Evolutionary conservation across 2,797 vertebrate genomes (phyloP).

Genomic region (Sardinella longiceps): DNA sequence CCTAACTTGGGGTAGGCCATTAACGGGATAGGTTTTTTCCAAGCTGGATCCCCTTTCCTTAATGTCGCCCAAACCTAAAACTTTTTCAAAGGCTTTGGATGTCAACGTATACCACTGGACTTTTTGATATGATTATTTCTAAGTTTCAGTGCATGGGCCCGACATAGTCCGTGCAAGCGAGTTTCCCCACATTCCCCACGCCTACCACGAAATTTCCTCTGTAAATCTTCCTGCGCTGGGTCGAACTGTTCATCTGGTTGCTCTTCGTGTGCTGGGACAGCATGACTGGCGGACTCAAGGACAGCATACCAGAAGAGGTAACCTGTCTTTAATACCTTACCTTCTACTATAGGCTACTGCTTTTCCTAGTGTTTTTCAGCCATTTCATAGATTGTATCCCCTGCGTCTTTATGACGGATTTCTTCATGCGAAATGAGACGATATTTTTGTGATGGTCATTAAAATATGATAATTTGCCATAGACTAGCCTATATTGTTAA

Average conservation of each 20-base stretch:
- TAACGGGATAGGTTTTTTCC: no score
- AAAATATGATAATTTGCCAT: not conserved
- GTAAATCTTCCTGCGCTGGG: not conserved
- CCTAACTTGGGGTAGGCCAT: no score
- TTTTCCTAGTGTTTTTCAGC: no score
- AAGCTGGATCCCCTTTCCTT: no score
- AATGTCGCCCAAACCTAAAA: no score
- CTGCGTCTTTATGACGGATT: not conserved
- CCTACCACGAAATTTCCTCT: conserved; percentile 1
- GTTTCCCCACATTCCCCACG: not conserved
- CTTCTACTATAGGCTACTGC: not conserved
- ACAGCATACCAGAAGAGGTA: conserved; percentile 90
- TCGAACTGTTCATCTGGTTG: not conserved
- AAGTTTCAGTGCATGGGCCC: no score
- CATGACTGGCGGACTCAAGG: conserved; percentile 92
- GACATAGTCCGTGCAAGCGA: not conserved
- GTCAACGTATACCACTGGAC: no score
- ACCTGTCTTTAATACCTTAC: conserved; percentile 44
- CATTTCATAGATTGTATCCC: not conserved
- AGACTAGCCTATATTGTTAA: no score
- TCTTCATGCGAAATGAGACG: not conserved
- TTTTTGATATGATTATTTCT: no score
- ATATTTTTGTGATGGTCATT: not conserved
- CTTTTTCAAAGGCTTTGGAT: no score
- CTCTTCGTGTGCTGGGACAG: conserved; percentile 59